phyloP scores from a whole-genome alignment of 2,113 vertebrate genomes.

The Drymodes brunneopygia region DNA sequence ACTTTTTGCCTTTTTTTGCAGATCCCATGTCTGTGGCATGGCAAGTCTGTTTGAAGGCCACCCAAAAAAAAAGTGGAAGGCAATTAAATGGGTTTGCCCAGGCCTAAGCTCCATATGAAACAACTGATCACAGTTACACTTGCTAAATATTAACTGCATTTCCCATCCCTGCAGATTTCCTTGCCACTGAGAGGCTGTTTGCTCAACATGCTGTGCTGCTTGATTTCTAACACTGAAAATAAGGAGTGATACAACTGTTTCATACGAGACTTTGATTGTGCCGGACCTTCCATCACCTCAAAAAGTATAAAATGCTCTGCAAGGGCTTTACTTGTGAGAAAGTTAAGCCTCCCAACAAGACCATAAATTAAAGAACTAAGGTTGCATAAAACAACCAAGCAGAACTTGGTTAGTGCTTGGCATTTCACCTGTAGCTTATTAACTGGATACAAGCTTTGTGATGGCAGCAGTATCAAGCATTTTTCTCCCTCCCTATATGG shows the following conservation, averaged over 20 bases:
- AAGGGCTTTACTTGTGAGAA: not conserved
- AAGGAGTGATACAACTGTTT: not conserved
- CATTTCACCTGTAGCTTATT: not conserved
- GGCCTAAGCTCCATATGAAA: not conserved
- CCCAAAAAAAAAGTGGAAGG: not conserved
- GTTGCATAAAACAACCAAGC: not conserved
- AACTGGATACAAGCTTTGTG: not conserved
- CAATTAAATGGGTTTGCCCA: not conserved
- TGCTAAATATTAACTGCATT: not conserved
- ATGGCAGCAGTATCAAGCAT: not conserved
- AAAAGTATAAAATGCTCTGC: not conserved
- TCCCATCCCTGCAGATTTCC: not conserved
- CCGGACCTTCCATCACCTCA: not conserved
- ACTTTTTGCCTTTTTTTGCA: not conserved
- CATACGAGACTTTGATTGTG: not conserved
- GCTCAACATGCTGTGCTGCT: not conserved
- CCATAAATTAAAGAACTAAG: not conserved
- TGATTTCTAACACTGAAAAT: not conserved
- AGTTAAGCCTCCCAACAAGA: not conserved
- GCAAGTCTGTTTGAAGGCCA: not conserved
- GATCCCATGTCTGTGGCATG: not conserved
- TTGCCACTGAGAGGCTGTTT: not conserved
- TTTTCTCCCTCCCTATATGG: not conserved
- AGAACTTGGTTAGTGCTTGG: not conserved
- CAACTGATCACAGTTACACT: not conserved